Evolutionary conservation across 92 coral and sea anemone genomes (phyloP).

Genomic region (Heliopora coerulea): DNA sequence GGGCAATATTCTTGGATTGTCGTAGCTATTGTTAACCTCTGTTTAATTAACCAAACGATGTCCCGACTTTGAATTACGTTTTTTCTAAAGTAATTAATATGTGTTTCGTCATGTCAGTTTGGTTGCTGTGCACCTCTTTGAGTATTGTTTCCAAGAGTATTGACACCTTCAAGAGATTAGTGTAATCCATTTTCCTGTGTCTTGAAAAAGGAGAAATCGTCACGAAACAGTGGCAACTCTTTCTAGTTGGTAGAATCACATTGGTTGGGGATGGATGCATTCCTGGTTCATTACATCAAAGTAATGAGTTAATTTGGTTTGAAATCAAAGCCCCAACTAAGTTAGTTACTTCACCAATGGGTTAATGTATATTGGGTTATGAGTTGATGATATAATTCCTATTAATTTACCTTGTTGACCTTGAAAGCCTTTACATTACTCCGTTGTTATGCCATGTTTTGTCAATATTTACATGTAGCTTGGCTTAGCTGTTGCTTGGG

Average conservation of each 20-base stretch:
- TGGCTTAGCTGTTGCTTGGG: slow-evolving; percentile 15
- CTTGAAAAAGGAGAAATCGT: no score
- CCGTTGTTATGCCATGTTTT: slow-evolving; percentile 11
- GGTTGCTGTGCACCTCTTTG: not conserved
- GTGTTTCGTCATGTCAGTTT: not conserved
- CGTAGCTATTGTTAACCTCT: not conserved
- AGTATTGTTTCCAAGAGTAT: no score
- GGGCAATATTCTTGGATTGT: not conserved
- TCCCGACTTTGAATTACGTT: not conserved
- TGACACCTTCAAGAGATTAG: no score
- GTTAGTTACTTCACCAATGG: not conserved
- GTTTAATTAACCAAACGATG: slow-evolving; percentile 8
- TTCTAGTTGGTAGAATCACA: no score
- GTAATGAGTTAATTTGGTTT: no score
- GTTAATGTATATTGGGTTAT: slow-evolving; percentile 11
- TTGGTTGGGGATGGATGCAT: no score
- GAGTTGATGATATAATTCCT: not conserved
- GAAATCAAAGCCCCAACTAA: no score
- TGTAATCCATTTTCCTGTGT: no score
- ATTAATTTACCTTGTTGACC: not conserved
- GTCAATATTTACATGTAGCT: slow-evolving; percentile 28
- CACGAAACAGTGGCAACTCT: no score
- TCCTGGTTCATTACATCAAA: no score
- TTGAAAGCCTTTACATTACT: slow-evolving; percentile 17
- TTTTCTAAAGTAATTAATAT: not conserved